phyloP scores from a whole-genome alignment of 2,888 invertebrate species.

The Acrobasis suavella region DNA sequence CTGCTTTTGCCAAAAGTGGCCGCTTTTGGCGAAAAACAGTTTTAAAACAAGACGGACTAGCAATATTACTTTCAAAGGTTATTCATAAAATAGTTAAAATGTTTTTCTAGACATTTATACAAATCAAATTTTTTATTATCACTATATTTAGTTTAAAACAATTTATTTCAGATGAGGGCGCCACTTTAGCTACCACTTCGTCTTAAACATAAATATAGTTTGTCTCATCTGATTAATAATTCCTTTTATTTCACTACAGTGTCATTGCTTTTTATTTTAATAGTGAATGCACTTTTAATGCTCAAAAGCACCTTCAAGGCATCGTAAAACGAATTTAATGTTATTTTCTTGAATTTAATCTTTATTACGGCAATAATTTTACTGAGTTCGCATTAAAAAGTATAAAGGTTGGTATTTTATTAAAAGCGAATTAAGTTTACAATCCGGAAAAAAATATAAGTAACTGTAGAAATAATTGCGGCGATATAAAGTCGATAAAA shows the following conservation, averaged over 20 bases:
- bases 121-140: no score
- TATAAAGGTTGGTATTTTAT: slow-evolving; percentile 11
- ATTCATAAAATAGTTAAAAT: no score
- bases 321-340: slow-evolving; percentile 11
- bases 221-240: slow-evolving; percentile 4
- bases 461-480: slow-evolving; percentile 2
- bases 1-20: no score
- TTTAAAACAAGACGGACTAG: no score
- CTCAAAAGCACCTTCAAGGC: slow-evolving; percentile 7
- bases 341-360: slow-evolving; percentile 14
- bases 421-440: slow-evolving; percentile 16
- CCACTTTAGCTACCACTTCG: no score
- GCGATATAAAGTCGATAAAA: slow-evolving; percentile 10
- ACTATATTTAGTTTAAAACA: no score
- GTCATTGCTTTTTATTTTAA: not conserved
- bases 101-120: no score
- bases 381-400: slow-evolving; percentile 11
- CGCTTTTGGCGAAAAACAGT: no score
- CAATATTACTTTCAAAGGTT: no score
- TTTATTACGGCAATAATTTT: slow-evolving; percentile 19
- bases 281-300: slow-evolving; percentile 17
- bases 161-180: no score
- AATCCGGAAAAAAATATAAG: not conserved
- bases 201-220: not conserved
- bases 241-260: not conserved